Evolutionary conservation across 2,113 vertebrate species (phyloP).

Genomic region (Myotis davidii): DNA sequence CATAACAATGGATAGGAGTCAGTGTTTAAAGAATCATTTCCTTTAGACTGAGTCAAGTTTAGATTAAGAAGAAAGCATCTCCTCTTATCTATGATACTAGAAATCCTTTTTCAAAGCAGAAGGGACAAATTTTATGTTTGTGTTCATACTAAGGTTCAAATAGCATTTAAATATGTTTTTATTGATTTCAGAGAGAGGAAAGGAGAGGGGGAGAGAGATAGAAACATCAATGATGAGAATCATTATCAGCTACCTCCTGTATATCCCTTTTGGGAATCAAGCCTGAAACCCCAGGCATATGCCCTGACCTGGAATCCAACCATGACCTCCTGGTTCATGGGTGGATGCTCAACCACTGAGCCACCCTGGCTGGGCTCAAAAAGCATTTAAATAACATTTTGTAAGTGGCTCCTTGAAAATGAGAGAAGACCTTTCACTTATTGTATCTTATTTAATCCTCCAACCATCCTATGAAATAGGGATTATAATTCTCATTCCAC

Average conservation of each 20-base stretch:
- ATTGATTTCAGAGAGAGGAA: too few relatives aligned
- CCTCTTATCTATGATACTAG: neutral
- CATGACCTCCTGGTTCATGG: too few relatives aligned
- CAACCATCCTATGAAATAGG: neutral
- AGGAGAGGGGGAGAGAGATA: too few relatives aligned
- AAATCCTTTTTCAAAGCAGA: neutral
- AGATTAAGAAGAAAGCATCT: neutral
- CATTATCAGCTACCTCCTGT: too few relatives aligned
- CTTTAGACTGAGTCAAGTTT: slow-evolving; percentile 7
- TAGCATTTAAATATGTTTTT: neutral
- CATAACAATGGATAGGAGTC: neutral
- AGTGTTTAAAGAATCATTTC: neutral
- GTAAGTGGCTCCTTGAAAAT: slow-evolving; percentile 6
- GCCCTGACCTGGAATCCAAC: too few relatives aligned
- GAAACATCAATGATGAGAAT: too few relatives aligned
- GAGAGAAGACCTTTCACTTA: neutral
- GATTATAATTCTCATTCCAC: slow-evolving; percentile 2
- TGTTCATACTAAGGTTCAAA: neutral
- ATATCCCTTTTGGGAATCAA: too few relatives aligned
- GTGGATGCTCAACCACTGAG: too few relatives aligned
- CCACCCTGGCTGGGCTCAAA: too few relatives aligned
- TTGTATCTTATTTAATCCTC: slow-evolving; percentile 3
- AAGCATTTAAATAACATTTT: neutral
- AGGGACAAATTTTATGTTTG: neutral
- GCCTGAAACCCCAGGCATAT: too few relatives aligned